Evolutionary conservation across 2,797 vertebrate genomes (phyloP).

Genomic region (Crenuchus spilurus): DNA sequence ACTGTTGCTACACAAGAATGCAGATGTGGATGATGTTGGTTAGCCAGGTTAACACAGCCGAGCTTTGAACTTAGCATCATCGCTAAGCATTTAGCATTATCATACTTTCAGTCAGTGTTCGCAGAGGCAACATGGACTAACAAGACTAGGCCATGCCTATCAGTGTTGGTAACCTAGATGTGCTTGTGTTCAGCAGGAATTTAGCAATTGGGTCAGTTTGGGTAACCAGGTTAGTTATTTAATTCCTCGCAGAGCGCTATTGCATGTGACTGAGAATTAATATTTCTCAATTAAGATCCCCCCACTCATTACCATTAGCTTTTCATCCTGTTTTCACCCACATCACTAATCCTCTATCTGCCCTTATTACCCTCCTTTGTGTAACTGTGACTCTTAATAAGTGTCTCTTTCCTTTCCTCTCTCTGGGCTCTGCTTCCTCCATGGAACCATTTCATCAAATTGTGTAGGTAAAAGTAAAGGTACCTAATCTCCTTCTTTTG

Average conservation of each 20-base stretch:
- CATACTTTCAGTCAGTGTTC: too few relatives aligned
- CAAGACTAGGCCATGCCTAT: too few relatives aligned
- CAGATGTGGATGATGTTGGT: too few relatives aligned
- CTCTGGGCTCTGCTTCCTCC: constrained; percentile 92
- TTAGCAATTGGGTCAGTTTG: background rate
- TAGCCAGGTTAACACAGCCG: too few relatives aligned
- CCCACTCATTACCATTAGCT: constrained; percentile 4
- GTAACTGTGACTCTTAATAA: constrained; percentile 83
- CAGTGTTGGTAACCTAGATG: too few relatives aligned
- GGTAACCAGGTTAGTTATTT: background rate
- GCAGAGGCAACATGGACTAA: too few relatives aligned
- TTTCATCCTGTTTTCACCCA: constrained; percentile 60
- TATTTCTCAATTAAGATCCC: constrained; percentile 32
- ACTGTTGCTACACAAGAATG: too few relatives aligned
- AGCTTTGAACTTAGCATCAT: too few relatives aligned
- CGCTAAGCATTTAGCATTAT: too few relatives aligned
- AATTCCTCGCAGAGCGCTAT: constrained; percentile 23
- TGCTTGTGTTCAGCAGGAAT: too few relatives aligned
- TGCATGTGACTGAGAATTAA: constrained; percentile 53
- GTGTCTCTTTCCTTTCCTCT: constrained; percentile 87
- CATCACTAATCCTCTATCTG: constrained; percentile 60
- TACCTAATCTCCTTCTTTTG: constrained; percentile 81
- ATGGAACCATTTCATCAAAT: constrained; percentile 98
- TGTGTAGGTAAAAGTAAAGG: constrained; percentile 99
- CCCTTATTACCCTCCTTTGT: constrained; percentile 74